Evolutionary conservation across 2,888 invertebrate species (phyloP).

Genomic region (Norana najaformis): DNA sequence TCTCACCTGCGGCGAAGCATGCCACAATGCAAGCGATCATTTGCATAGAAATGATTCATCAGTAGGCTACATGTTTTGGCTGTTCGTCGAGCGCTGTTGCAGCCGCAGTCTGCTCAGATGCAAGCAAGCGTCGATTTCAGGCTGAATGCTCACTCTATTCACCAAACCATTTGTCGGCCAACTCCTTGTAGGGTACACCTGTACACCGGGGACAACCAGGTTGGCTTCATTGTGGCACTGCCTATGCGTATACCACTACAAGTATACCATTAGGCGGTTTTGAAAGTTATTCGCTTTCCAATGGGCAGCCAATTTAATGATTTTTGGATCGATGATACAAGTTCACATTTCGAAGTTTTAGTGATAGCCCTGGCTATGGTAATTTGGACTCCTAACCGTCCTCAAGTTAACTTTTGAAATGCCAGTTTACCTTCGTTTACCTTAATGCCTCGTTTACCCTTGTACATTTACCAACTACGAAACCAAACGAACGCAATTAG

Average conservation of each 20-base stretch:
- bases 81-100: neutral
- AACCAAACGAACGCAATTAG: neutral
- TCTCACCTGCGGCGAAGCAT: neutral
- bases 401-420: too few relatives aligned
- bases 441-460: too few relatives aligned
- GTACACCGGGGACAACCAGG: neutral
- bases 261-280: too few relatives aligned
- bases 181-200: neutral
- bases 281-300: too few relatives aligned
- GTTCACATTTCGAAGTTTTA: too few relatives aligned
- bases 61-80: neutral
- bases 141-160: neutral
- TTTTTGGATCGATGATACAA: too few relatives aligned
- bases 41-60: conserved; percentile 4
- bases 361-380: too few relatives aligned
- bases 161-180: neutral
- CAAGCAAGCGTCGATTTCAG: neutral
- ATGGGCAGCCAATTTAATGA: too few relatives aligned
- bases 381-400: too few relatives aligned
- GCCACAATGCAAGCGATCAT: neutral
- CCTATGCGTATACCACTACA: neutral
- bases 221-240: neutral
- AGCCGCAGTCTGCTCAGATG: neutral
- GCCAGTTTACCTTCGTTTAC: too few relatives aligned
- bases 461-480: neutral